Conservation (phyloP, 2,888 invertebrate species). For the Trachelus tabidus region DNA sequence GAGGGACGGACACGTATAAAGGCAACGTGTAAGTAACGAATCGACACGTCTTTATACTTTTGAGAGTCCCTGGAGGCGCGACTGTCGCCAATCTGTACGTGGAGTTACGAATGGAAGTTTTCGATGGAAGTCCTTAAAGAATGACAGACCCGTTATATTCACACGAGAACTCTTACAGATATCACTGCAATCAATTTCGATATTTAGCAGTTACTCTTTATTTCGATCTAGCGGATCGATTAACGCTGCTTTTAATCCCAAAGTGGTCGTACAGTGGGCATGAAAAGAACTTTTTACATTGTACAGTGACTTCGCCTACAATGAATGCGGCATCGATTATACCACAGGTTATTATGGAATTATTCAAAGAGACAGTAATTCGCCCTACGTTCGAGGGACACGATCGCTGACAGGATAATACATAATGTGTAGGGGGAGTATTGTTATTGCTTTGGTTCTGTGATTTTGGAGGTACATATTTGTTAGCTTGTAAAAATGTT, state of each 20-base stretch:
- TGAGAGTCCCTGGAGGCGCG: background rate
- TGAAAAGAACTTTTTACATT: conserved; percentile 60
- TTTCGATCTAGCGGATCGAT: conserved; percentile 53
- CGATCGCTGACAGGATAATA: conserved; percentile 55
- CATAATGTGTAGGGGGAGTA: conserved; percentile 48
- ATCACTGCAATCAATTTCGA: conserved; percentile 54
- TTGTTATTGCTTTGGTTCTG: conserved; percentile 65
- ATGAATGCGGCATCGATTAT: conserved; percentile 39
- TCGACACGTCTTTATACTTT: background rate
- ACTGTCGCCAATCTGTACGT: background rate
- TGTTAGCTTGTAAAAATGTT: conserved; percentile 62
- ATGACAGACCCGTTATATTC: background rate
- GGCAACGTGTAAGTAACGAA: conserved; percentile 49
- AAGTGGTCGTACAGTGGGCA: conserved; percentile 45
- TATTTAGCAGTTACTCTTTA: conserved; percentile 57
- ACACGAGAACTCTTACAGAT: conserved; percentile 45
- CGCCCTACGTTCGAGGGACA: conserved; percentile 43
- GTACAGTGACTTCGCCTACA: conserved; percentile 65
- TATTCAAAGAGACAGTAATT: conserved; percentile 43
- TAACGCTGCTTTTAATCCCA: conserved; percentile 52
- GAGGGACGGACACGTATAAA: conserved; percentile 61
- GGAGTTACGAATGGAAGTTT: background rate
- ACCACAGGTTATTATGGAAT: conserved; percentile 26
- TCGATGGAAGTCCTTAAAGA: background rate
- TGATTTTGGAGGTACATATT: conserved; percentile 65